Evolutionary conservation across 2,888 invertebrate genomes (phyloP), one percentile per base, ranked within the genome.

Genomic region (Cataglyphis cursor): DNA sequence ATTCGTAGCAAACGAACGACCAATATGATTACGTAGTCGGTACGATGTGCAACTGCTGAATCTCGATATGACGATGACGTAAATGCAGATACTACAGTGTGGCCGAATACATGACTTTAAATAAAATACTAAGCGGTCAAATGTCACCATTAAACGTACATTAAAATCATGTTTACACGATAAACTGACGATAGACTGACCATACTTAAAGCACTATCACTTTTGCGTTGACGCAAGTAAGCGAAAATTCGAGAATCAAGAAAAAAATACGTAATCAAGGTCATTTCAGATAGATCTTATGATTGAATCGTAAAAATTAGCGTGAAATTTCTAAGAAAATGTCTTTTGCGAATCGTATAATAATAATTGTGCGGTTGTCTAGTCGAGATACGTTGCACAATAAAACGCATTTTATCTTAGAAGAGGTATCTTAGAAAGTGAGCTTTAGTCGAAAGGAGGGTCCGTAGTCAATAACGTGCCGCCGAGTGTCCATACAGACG

Each of bases 391-490:
- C 51, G 3, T n/a, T 15, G 38, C 24, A 28, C 35, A 38, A 76
- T 76, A 76, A 64, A 64, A 35, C 68, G 54, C 68, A 4, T 54
- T 41, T 76, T n/a, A 66, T 28, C n/a, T n/a, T n/a, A n/a, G n/a
- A n/a, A n/a, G 54, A 41, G 68, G n/a, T 12, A 38, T 54, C 35
- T 38, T 6, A 9, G 48, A 68, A 68, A 35, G 68, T 28, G 62
- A n/a, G 41, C 57, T 59, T 9, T 44, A 18, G 59, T 61, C 72
- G 72, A 24, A 80, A 28, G 21, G 24, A 44, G 59, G 9, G 54
- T 24, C 18, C 73, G 59, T 41, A 72, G 78, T 80, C 78, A 72
- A 80, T 80, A 75, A 81, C 57, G 76, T 24, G 61, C 76, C 61
- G 38, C 31, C 18, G 41, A 73, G 76, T 80, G 78, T 64, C 59